These are phyloP conservation scores for Apoda limacodes DNA, from an alignment of 2,888 invertebrate genomes.

Conservation along the genomic window DNA sequence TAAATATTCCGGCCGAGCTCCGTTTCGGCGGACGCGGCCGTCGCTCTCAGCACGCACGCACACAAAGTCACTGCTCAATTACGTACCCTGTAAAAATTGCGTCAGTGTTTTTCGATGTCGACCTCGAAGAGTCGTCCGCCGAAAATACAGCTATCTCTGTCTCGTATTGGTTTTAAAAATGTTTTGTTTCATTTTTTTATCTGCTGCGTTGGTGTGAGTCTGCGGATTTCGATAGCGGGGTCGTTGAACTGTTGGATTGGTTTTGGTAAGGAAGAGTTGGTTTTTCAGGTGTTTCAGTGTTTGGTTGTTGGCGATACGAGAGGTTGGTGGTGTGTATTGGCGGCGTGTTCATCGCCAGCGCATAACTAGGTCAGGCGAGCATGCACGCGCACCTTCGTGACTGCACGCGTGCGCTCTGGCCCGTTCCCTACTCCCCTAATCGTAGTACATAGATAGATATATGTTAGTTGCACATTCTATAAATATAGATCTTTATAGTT, in stretches of 20 bases:
- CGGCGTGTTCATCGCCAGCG: slow-evolving; percentile 40
- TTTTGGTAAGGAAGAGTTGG: slow-evolving; percentile 48
- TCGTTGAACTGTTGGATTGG: slow-evolving; percentile 62
- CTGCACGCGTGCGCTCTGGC: slow-evolving; percentile 28
- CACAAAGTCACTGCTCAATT: slow-evolving; percentile 62
- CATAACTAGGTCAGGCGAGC: slow-evolving; percentile 55
- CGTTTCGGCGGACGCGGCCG: slow-evolving; percentile 68
- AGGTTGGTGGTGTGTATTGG: slow-evolving; percentile 5
- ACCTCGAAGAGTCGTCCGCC: slow-evolving; percentile 52
- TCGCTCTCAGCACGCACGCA: slow-evolving; percentile 67
- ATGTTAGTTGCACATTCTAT: too few relatives aligned
- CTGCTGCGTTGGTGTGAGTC: slow-evolving; percentile 43
- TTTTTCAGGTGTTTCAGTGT: slow-evolving; percentile 46
- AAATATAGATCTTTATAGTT: too few relatives aligned
- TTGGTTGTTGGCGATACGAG: slow-evolving; percentile 18
- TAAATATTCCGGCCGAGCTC: slow-evolving; percentile 70
- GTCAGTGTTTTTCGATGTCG: slow-evolving; percentile 67
- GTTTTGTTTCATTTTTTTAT: slow-evolving; percentile 59
- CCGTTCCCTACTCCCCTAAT: slow-evolving; percentile 1
- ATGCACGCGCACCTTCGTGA: slow-evolving; percentile 51
- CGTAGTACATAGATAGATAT: too few relatives aligned
- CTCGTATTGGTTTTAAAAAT: slow-evolving; percentile 43
- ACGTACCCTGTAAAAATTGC: slow-evolving; percentile 69
- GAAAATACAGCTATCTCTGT: slow-evolving; percentile 67
- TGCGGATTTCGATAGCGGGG: slow-evolving; percentile 68